phyloP scores from a whole-genome alignment of 2,113 vertebrate species.

The Carettochelys insculpta region DNA sequence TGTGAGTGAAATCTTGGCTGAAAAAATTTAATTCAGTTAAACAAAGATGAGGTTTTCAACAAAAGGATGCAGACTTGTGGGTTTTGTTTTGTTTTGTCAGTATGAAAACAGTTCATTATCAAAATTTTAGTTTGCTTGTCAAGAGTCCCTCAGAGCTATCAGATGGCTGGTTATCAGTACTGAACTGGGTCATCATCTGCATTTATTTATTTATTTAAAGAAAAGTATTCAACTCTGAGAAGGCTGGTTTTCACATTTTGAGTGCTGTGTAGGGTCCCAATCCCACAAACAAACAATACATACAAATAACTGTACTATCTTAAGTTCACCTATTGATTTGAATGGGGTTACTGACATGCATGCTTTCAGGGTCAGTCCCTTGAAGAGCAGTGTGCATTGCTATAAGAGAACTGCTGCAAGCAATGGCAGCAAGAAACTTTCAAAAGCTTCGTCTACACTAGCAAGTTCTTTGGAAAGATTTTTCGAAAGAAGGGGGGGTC shows the following conservation, averaged over 20 bases:
- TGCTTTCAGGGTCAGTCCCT: not conserved
- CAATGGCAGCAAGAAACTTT: slow-evolving; percentile 4
- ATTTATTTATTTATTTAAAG: slow-evolving; percentile 64
- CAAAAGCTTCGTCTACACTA: too few species aligned
- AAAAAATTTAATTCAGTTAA: slow-evolving; percentile 79
- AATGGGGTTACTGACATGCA: not conserved
- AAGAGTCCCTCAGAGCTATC: slow-evolving; percentile 72
- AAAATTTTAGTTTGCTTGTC: slow-evolving; percentile 79
- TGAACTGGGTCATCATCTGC: slow-evolving; percentile 72
- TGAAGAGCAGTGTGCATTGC: slow-evolving; percentile 37
- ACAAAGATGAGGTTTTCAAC: slow-evolving; percentile 73
- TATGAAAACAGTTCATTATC: slow-evolving; percentile 76
- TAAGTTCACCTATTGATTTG: not conserved
- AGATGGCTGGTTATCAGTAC: slow-evolving; percentile 72
- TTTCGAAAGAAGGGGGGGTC: too few species aligned
- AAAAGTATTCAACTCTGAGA: slow-evolving; percentile 33
- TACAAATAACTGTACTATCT: not conserved
- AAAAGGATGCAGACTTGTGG: slow-evolving; percentile 56
- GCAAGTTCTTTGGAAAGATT: too few species aligned
- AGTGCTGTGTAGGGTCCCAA: slow-evolving; percentile 60
- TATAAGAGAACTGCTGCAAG: slow-evolving; percentile 45
- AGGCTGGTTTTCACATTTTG: slow-evolving; percentile 38
- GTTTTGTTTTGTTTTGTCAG: slow-evolving; percentile 12
- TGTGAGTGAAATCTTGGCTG: slow-evolving; percentile 80
- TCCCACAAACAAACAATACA: not conserved